Conservation (phyloP, 1,140 invertebrate species). For the Tetramorium simillimum region DNA sequence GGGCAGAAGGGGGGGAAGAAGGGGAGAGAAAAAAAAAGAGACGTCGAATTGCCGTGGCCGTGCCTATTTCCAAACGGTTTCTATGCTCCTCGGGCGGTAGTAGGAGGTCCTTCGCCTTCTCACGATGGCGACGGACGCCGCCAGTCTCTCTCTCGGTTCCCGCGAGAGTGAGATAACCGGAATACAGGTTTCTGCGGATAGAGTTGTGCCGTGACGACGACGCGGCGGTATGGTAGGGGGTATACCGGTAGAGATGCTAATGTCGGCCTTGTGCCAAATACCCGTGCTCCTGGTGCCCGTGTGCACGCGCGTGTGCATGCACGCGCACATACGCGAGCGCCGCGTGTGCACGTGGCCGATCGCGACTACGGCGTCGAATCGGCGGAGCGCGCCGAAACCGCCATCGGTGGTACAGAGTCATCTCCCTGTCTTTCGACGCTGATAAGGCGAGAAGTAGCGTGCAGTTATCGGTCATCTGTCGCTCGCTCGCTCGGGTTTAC, state of each 20-base stretch:
- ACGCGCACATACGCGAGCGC: slow-evolving; percentile 26
- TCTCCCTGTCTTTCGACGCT: slow-evolving; percentile 44
- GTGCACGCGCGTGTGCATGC: slow-evolving; percentile 63
- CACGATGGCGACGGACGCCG: slow-evolving; percentile 62
- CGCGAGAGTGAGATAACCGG: slow-evolving; percentile 79
- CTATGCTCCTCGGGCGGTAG: slow-evolving; percentile 44
- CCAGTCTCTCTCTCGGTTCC: slow-evolving; percentile 58
- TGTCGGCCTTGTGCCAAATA: slow-evolving; percentile 85
- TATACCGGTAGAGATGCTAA: slow-evolving; percentile 86
- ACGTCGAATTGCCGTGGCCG: slow-evolving; percentile 51
- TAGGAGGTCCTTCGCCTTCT: slow-evolving; percentile 71
- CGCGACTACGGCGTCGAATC: slow-evolving; percentile 24
- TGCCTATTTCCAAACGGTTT: slow-evolving; percentile 65
- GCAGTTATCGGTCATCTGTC: slow-evolving; percentile 41
- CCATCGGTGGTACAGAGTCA: slow-evolving; percentile 44
- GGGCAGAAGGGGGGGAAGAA: background rate
- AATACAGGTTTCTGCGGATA: slow-evolving; percentile 83
- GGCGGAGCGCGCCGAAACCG: slow-evolving; percentile 56
- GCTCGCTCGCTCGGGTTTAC: slow-evolving; percentile 3
- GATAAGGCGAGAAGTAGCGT: slow-evolving; percentile 21
- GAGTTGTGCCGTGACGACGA: slow-evolving; percentile 80
- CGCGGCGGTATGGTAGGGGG: slow-evolving; percentile 78
- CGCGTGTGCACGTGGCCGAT: background rate
- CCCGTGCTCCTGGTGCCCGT: slow-evolving; percentile 77
- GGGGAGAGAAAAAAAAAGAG: background rate